Percentiles rank a stretch among this genome's conserved stretches.
Evolutionary conservation across 2,888 invertebrate genomes (phyloP).

Genomic region (Bruchidius siliquastri): DNA sequence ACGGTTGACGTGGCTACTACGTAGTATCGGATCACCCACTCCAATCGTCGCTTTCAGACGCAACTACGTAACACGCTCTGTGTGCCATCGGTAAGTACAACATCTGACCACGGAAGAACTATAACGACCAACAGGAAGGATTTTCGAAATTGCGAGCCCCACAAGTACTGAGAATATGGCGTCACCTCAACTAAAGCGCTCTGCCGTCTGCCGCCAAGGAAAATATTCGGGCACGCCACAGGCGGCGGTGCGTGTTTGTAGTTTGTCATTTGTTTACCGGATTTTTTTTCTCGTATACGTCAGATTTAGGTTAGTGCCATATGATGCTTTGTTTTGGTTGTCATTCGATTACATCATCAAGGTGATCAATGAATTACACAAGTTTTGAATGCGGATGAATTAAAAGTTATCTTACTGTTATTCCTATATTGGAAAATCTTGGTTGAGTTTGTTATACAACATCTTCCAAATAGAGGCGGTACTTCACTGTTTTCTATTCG

Average conservation of each 20-base stretch:
- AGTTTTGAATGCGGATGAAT: neutral
- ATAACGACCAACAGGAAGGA: slow-evolving; percentile 44
- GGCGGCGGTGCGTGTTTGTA: neutral
- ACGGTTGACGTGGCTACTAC: slow-evolving; percentile 83
- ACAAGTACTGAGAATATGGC: slow-evolving; percentile 45
- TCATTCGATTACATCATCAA: neutral
- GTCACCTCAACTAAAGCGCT: slow-evolving; percentile 33
- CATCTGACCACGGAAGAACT: slow-evolving; percentile 55
- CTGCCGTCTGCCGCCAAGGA: neutral
- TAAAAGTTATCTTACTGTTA: slow-evolving; percentile 19
- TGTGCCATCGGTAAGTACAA: slow-evolving; percentile 61
- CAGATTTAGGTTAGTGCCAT: neutral
- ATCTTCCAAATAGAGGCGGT: no score
- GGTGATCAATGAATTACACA: neutral
- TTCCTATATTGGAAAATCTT: neutral
- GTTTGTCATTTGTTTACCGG: neutral
- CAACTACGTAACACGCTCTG: slow-evolving; percentile 76
- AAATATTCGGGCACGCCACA: neutral
- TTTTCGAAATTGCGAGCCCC: neutral
- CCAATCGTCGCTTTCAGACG: slow-evolving; percentile 90
- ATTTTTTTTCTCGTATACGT: neutral
- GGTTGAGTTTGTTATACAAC: no score
- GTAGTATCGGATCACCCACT: slow-evolving; percentile 85
- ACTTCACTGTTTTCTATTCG: no score
- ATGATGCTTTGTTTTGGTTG: neutral